Evolutionary conservation across 2,797 vertebrate species (phyloP).

Genomic region (Hybognathus amarus): DNA sequence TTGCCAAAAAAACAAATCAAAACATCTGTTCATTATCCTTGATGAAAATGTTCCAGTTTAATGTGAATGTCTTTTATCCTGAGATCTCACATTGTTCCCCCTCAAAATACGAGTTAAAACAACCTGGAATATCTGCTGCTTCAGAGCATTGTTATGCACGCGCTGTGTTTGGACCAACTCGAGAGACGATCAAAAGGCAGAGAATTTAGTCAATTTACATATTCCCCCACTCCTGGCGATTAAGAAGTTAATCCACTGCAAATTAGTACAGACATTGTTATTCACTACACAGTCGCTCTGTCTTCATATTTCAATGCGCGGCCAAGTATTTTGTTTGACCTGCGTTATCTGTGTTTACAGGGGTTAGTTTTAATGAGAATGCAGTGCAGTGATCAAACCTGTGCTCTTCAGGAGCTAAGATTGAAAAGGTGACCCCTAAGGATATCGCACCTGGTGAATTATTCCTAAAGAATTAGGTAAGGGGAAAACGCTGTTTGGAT

Average conservation of each 20-base stretch:
- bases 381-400: constrained; percentile 49
- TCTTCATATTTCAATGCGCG: constrained; percentile 60
- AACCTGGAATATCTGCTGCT: constrained; percentile 56
- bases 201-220: constrained; percentile 75
- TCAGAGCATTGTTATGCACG: constrained; percentile 47
- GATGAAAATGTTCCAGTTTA: constrained; percentile 3
- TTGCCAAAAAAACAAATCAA: background rate
- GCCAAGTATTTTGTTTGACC: constrained; percentile 70
- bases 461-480: constrained; percentile 40
- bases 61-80: constrained; percentile 1
- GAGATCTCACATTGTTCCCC: background rate
- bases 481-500: constrained; percentile 23
- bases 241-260: constrained; percentile 77
- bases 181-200: constrained; percentile 71
- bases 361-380: constrained; percentile 60
- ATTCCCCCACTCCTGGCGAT: constrained; percentile 73
- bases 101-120: constrained; percentile 39
- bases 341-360: constrained; percentile 74
- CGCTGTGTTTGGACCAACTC: constrained; percentile 62
- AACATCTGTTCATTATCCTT: constrained; percentile 22
- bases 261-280: constrained; percentile 78
- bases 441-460: constrained; percentile 48
- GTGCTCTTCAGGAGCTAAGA: constrained; percentile 38
- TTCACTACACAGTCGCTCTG: constrained; percentile 68
- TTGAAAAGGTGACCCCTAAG: constrained; percentile 47